A percentile compares a stretch with the other conserved stretches of the same genome.
These are phyloP conservation scores for Orgyia antiqua DNA, from an alignment of 2,888 invertebrate species.

Conservation along the genomic window DNA sequence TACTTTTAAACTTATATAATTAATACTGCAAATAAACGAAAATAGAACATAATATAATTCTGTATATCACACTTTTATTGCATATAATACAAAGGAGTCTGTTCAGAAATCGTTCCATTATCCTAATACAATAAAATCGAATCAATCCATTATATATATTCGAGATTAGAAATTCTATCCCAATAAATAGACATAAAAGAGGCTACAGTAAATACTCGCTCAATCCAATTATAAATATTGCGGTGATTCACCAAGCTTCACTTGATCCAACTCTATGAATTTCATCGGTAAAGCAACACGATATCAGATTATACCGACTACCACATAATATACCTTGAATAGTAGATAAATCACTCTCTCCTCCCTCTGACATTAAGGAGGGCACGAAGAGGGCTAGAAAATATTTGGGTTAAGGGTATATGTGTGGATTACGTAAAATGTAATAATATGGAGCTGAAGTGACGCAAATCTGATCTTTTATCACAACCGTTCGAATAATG, in stretches of 20 bases:
- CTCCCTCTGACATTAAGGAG: constrained; percentile 35
- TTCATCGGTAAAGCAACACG: constrained; percentile 21
- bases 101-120: too few relatives aligned
- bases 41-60: too few relatives aligned
- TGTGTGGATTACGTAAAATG: constrained; percentile 22
- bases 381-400: constrained; percentile 34
- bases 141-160: too few relatives aligned
- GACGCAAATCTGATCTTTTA: constrained; percentile 20
- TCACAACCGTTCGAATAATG: constrained; percentile 17
- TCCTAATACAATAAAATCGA: too few relatives aligned
- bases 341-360: constrained; percentile 48
- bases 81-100: too few relatives aligned
- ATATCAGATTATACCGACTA: constrained; percentile 44
- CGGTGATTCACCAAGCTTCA: constrained; percentile 4
- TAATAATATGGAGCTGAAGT: constrained; percentile 22
- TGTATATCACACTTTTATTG: too few relatives aligned
- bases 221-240: constrained; percentile 3
- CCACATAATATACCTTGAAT: constrained; percentile 44
- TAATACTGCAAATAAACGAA: too few relatives aligned
- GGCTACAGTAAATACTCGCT: neutral
- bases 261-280: constrained; percentile 20
- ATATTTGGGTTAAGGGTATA: constrained; percentile 39
- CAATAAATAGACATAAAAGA: neutral
- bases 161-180: neutral
- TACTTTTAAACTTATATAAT: too few relatives aligned